A percentile compares a stretch with the other conserved stretches of the same genome.
These are phyloP conservation scores for Colinus virginianus DNA, from an alignment of 2,113 vertebrate species.

Conservation along the genomic window DNA sequence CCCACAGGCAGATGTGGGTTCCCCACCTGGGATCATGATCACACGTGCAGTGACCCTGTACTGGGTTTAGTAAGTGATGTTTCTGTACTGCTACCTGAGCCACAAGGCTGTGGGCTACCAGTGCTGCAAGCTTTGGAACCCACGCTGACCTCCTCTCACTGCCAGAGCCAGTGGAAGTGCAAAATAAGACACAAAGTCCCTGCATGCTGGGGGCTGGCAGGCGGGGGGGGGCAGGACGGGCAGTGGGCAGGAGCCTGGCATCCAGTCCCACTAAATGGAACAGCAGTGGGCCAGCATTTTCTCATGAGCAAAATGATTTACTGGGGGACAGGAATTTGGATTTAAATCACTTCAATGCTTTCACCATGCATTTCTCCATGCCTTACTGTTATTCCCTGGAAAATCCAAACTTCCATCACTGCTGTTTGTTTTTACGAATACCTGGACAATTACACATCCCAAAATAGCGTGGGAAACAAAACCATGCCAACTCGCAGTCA, in stretches of 20 bases:
- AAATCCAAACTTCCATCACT: background rate
- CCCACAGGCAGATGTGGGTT: background rate
- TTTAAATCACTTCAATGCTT: background rate
- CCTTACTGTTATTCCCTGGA: background rate
- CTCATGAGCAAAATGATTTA: background rate
- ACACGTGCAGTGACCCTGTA: background rate
- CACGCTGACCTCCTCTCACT: accelerated
- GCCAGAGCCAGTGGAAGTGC: background rate
- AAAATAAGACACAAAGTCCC: background rate
- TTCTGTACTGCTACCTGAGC: background rate
- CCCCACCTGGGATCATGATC: background rate
- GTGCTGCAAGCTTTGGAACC: background rate
- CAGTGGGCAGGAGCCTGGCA: background rate
- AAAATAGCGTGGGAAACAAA: background rate
- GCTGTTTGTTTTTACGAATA: background rate
- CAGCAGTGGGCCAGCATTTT: background rate
- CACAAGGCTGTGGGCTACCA: background rate
- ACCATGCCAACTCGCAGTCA: background rate
- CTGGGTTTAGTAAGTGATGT: background rate
- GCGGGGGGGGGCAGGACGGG: background rate
- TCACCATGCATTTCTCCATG: background rate
- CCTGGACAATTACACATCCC: background rate
- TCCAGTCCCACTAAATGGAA: background rate
- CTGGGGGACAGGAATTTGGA: background rate
- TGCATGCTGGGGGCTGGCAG: background rate